Percentiles rank a stretch among this genome's conserved stretches.
phyloP scores from a whole-genome alignment of 2,113 vertebrate species.

The Dendrocopos noguchii region DNA sequence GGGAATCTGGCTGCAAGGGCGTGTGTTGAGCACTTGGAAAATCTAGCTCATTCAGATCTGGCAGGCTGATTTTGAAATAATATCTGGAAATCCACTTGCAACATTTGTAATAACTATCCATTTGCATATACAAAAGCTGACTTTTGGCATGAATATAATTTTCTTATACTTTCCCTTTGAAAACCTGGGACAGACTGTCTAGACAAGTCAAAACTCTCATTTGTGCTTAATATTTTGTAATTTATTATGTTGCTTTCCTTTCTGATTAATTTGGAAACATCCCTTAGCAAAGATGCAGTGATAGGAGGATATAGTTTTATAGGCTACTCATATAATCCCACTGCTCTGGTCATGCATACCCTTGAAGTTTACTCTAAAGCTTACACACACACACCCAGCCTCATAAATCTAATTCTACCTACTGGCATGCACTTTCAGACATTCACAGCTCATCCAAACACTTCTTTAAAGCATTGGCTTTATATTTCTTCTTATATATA shows the following conservation, averaged over 20 bases:
- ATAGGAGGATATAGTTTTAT: background rate
- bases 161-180: conserved; percentile 2
- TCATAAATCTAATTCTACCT: background rate
- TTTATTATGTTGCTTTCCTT: conserved; percentile 34
- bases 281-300: background rate
- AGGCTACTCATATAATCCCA: background rate
- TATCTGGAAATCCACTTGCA: conserved; percentile 39
- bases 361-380: background rate
- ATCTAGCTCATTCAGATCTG: background rate
- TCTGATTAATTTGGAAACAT: background rate
- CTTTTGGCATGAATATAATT: background rate
- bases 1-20: background rate
- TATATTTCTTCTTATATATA: background rate
- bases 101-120: background rate
- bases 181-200: conserved; percentile 59
- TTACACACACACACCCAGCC: background rate
- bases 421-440: background rate
- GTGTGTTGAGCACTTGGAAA: background rate
- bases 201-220: conserved; percentile 56
- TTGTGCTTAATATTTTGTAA: conserved; percentile 8
- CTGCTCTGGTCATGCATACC: background rate
- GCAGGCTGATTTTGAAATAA: background rate
- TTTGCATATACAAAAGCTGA: conserved; percentile 26
- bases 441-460: conserved; percentile 16
- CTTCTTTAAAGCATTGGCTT: background rate